Evolutionary conservation across 2,888 invertebrate genomes (phyloP).

Genomic region (Eubasilissa splendida): DNA sequence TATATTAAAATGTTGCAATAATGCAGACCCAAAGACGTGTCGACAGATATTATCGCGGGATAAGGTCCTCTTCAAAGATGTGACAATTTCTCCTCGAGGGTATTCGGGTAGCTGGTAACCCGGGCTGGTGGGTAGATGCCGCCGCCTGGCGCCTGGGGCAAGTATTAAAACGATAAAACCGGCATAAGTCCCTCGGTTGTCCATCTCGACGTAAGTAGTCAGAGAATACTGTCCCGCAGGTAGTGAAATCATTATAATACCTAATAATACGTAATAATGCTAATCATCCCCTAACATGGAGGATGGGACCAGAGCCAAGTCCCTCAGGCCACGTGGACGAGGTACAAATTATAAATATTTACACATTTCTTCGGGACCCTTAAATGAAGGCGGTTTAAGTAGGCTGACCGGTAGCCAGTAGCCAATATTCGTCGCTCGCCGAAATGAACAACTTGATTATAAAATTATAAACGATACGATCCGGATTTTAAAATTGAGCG

Average conservation of each 20-base stretch:
- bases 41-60: not conserved
- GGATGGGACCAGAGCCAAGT: conserved; percentile 47
- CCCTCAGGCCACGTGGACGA: conserved; percentile 18
- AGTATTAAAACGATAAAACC: conserved; percentile 66
- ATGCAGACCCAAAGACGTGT: not conserved
- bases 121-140: conserved; percentile 59
- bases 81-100: conserved; percentile 2
- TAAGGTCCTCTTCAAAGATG: not conserved
- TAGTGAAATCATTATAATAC: conserved; percentile 56
- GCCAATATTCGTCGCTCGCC: not conserved
- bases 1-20: too few relatives aligned
- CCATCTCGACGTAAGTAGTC: conserved; percentile 62
- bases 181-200: too few relatives aligned
- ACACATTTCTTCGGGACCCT: conserved; percentile 39
- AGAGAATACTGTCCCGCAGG: conserved; percentile 50
- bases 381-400: conserved; percentile 3
- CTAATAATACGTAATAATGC: conserved; percentile 57
- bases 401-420: conserved; percentile 12
- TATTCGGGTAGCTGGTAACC: not conserved
- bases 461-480: conserved; percentile 21
- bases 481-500: conserved; percentile 4
- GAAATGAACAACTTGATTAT: conserved; percentile 25
- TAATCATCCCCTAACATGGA: conserved; percentile 52
- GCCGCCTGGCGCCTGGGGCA: conserved; percentile 63
- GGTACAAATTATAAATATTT: conserved; percentile 51